A percentile compares a stretch with the other conserved stretches of the same genome.
These are phyloP conservation scores for Spisula solida DNA, from an alignment of 2,888 invertebrate species.

Conservation along the genomic window DNA sequence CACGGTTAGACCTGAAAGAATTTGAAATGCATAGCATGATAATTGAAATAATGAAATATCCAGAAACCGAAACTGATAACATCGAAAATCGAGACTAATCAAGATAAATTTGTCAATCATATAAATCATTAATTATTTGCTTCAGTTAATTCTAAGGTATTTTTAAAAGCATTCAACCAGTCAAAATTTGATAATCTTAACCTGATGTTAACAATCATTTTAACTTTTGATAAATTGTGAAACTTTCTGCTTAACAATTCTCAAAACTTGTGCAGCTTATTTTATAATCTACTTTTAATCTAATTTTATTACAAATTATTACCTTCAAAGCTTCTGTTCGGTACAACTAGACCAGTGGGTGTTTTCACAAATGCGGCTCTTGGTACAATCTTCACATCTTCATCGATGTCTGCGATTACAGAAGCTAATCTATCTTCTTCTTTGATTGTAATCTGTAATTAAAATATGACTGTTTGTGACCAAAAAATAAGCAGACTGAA, in stretches of 20 bases:
- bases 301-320: background rate
- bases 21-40: background rate
- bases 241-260: no score
- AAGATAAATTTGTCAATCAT: no score
- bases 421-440: conserved; percentile 88
- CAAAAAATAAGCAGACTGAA: background rate
- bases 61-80: no score
- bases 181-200: background rate
- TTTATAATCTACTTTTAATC: no score
- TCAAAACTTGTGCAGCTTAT: no score
- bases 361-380: conserved; percentile 93
- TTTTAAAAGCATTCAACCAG: background rate
- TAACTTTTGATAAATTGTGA: no score
- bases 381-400: conserved; percentile 92
- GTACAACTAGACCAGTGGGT: conserved; percentile 91
- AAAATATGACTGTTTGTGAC: background rate
- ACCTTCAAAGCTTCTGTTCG: conserved; percentile 90
- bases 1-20: conserved; percentile 86
- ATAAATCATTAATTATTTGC: no score
- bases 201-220: no score
- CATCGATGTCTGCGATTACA: conserved; percentile 86
- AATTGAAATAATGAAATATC: no score
- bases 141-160: no score
- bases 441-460: conserved; percentile 86
- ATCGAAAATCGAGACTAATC: no score